Evolutionary conservation across 2,797 vertebrate species (phyloP).

Genomic region (Eutrigla gurnardus): DNA sequence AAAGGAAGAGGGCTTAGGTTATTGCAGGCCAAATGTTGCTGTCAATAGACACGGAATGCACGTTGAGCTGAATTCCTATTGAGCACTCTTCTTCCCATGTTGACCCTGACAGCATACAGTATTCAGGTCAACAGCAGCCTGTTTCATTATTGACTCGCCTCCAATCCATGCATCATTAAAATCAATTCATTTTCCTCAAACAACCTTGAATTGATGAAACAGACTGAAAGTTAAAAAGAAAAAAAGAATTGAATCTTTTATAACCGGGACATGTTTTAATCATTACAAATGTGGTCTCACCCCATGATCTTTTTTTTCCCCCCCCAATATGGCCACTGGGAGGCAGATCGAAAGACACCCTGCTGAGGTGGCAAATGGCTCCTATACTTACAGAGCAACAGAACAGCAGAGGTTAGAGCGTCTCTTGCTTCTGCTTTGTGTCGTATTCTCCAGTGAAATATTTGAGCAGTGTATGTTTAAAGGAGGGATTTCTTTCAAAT

Average conservation of each 20-base stretch:
- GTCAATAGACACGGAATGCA: constrained; percentile 35
- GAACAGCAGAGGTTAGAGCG: constrained; percentile 37
- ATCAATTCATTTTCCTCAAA: constrained; percentile 53
- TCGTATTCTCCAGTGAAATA: too few species aligned
- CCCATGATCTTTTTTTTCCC: constrained; percentile 45
- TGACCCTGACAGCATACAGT: constrained; percentile 46
- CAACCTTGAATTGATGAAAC: constrained; percentile 51
- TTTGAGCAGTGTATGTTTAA: too few species aligned
- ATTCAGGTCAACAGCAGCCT: constrained; percentile 55
- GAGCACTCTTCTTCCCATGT: constrained; percentile 31
- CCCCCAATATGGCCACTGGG: constrained; percentile 44
- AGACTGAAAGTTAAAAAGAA: constrained; percentile 34
- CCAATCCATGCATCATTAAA: constrained; percentile 68
- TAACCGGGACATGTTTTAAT: constrained; percentile 64
- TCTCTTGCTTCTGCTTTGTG: too few species aligned
- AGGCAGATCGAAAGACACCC: constrained; percentile 66
- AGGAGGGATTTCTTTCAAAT: too few species aligned
- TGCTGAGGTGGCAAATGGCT: constrained; percentile 68
- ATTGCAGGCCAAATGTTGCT: constrained; percentile 55
- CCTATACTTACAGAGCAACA: constrained; percentile 42
- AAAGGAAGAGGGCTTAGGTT: constrained; percentile 27
- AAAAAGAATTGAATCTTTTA: constrained; percentile 62
- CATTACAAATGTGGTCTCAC: constrained; percentile 65
- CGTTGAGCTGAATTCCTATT: constrained; percentile 44
- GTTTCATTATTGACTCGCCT: constrained; percentile 55